Conservation (phyloP, 1,140 invertebrate species). For the Sminthurinus signatus region DNA sequence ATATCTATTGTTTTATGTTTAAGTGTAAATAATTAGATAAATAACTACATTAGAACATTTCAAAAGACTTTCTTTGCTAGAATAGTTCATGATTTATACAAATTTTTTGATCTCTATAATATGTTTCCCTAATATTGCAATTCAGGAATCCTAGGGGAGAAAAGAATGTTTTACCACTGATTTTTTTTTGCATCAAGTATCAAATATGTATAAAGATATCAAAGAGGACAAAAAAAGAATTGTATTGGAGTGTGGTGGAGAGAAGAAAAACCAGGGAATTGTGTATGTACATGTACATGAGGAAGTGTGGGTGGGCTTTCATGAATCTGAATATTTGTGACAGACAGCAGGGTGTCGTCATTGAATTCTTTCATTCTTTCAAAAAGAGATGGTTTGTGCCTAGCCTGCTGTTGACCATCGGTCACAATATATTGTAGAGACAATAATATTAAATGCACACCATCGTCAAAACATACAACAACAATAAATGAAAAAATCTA, state of each 20-base stretch:
- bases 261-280: no score
- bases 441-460: background rate
- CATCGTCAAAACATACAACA: no score
- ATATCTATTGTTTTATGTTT: background rate
- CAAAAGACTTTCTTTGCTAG: no score
- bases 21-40: background rate
- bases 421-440: background rate
- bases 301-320: conserved; percentile 25
- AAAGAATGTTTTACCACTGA: no score
- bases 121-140: background rate
- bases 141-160: no score
- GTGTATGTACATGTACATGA: no score
- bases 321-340: conserved; percentile 20
- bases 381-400: conserved; percentile 1
- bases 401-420: background rate
- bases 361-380: conserved; percentile 15
- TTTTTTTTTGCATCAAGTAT: no score
- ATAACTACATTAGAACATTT: background rate
- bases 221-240: no score
- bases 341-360: conserved; percentile 14
- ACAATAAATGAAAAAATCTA: no score
- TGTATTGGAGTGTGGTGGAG: no score
- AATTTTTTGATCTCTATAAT: background rate
- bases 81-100: background rate
- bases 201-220: no score